A percentile compares a stretch with the other conserved stretches of the same genome.
These are phyloP conservation scores for Asteroscopus sphinx DNA, from an alignment of 2,888 invertebrate species.

Conservation along the genomic window DNA sequence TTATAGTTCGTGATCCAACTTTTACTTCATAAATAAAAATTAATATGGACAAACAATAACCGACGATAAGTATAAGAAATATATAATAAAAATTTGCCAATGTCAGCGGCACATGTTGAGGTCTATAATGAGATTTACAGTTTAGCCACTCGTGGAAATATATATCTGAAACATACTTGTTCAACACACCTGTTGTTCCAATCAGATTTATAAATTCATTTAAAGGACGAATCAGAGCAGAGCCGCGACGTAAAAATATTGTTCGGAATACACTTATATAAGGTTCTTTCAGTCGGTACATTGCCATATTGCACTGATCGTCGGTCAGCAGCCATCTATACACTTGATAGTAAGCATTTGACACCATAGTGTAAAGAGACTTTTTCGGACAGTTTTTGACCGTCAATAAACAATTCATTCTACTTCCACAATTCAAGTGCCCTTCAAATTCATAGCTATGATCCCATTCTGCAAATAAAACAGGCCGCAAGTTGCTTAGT, in stretches of 20 bases:
- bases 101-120: slow-evolving; percentile 19
- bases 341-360: slow-evolving; percentile 40
- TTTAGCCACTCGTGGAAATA: slow-evolving; percentile 48
- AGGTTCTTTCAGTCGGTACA: slow-evolving; percentile 56
- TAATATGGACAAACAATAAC: slow-evolving; percentile 57
- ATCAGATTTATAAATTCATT: slow-evolving; percentile 39
- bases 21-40: slow-evolving; percentile 52
- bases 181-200: slow-evolving; percentile 51
- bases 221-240: slow-evolving; percentile 48
- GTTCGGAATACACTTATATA: slow-evolving; percentile 48
- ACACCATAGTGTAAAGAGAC: slow-evolving; percentile 54
- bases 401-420: slow-evolving; percentile 55
- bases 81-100: slow-evolving; percentile 49
- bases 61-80: slow-evolving; percentile 56
- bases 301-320: slow-evolving; percentile 43
- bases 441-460: neutral
- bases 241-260: slow-evolving; percentile 65
- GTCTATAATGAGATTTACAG: slow-evolving; percentile 40
- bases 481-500: slow-evolving; percentile 34
- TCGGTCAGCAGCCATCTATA: slow-evolving; percentile 55
- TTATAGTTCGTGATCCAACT: slow-evolving; percentile 1
- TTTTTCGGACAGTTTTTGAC: slow-evolving; percentile 43
- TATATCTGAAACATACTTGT: slow-evolving; percentile 38
- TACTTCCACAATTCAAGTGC: slow-evolving; percentile 43
- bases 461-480: slow-evolving; percentile 22